A percentile compares a stretch with the other conserved stretches of the same genome.
Conservation (phyloP, 23 tunicate species). For the Oikopleura vanhoeffeni region DNA sequence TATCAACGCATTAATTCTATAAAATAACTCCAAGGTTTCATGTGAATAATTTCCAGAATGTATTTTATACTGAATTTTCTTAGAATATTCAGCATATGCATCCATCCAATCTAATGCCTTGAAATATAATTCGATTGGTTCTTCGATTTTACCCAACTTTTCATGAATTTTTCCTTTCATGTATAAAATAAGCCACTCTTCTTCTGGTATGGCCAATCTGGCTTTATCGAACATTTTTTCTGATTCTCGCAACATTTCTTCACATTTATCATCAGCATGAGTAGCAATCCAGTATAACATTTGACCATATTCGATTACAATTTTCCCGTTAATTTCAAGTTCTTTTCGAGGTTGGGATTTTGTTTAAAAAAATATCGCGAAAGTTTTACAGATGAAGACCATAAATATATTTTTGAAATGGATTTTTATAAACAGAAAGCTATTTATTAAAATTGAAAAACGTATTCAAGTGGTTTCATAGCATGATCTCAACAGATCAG, state of each 20-base stretch:
- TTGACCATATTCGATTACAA: constrained; percentile 71
- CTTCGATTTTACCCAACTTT: constrained; percentile 32
- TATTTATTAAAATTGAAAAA: constrained; percentile 51
- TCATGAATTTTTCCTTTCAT: constrained; percentile 74
- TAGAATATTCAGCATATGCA: constrained; percentile 55
- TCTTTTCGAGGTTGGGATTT: no score
- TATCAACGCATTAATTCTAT: constrained; percentile 44
- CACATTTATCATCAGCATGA: not conserved
- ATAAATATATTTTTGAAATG: no score
- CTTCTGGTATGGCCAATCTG: constrained; percentile 16
- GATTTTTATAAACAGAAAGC: no score
- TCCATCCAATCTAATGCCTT: constrained; percentile 28
- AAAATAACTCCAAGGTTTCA: constrained; percentile 66
- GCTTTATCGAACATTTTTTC: not conserved
- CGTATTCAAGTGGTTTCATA: no score
- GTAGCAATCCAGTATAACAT: constrained; percentile 56
- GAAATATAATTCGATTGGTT: constrained; percentile 22
- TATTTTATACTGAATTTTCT: constrained; percentile 45
- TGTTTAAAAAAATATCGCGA: no score
- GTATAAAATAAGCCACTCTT: constrained; percentile 74
- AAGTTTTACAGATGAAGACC: no score
- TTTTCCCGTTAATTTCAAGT: constrained; percentile 35
- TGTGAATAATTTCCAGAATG: constrained; percentile 33
- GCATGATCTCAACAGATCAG: no score
- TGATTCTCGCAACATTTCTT: not conserved